Percentiles rank a stretch among this genome's conserved stretches.
phyloP scores from a whole-genome alignment of 1,140 invertebrate species.

The Chironomus tepperi region DNA sequence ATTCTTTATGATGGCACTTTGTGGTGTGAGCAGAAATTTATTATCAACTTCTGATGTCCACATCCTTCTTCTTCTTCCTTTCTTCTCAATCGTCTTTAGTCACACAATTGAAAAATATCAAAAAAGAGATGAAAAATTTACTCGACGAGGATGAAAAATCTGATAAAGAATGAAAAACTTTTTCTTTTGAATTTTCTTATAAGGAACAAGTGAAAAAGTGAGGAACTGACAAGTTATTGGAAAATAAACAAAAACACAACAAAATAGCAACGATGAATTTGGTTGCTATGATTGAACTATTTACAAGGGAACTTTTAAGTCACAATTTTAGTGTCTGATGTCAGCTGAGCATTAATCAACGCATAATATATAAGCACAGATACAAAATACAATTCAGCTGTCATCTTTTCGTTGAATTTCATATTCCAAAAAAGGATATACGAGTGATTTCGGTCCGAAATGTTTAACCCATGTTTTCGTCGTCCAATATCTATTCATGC shows the following conservation, averaged over 20 bases:
- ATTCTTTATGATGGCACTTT: constrained; percentile 34
- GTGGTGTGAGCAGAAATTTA: neutral
- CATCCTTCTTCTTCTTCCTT: neutral
- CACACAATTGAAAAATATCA: too few relatives aligned
- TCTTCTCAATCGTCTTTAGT: neutral
- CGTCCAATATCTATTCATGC: neutral
- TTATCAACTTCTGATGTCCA: neutral
- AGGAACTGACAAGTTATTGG: too few relatives aligned
- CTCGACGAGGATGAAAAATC: too few relatives aligned
- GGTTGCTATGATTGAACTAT: neutral
- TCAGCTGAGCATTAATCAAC: neutral
- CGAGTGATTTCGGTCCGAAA: too few relatives aligned
- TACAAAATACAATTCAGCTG: neutral
- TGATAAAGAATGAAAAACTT: too few relatives aligned
- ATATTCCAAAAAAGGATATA: too few relatives aligned
- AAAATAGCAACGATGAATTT: neutral
- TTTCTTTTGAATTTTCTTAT: too few relatives aligned
- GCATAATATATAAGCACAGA: neutral
- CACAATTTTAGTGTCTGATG: neutral
- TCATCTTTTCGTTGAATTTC: too few relatives aligned
- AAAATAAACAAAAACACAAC: too few relatives aligned
- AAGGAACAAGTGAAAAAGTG: too few relatives aligned
- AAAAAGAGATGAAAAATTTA: neutral
- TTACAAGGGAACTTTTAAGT: neutral
- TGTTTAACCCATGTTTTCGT: neutral